These are phyloP conservation scores for Mareca penelope DNA, from an alignment of 2,797 vertebrate species.

Conservation along the genomic window DNA sequence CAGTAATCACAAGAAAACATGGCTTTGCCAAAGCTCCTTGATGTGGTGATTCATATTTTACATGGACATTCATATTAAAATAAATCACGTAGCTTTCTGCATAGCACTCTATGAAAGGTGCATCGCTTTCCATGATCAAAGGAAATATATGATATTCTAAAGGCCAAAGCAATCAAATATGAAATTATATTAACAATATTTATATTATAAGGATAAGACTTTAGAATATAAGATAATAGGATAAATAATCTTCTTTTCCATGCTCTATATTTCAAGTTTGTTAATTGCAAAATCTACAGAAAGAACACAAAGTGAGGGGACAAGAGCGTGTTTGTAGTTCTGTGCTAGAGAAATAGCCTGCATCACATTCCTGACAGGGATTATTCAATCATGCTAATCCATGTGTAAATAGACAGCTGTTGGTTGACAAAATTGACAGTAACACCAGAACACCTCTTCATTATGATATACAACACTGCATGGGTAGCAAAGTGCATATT, in stretches of 20 bases:
- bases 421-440: constrained; percentile 39
- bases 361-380: neutral
- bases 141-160: neutral
- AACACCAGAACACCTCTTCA: neutral
- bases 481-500: neutral
- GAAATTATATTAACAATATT: neutral
- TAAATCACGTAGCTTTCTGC: neutral
- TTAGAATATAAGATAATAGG: neutral
- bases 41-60: neutral
- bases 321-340: neutral
- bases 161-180: neutral
- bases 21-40: neutral
- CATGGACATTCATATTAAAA: neutral
- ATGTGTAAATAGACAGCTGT: neutral
- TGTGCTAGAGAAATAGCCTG: neutral
- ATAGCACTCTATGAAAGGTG: neutral
- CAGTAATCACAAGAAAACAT: neutral
- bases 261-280: neutral
- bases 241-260: neutral
- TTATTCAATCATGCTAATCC: neutral
- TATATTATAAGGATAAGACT: neutral
- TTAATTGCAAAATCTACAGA: neutral
- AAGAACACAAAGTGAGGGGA: neutral
- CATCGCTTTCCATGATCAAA: neutral
- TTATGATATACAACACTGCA: neutral